Evolutionary conservation across 2,797 vertebrate species (phyloP), one percentile per base, ranked within the genome.

Genomic region (Halcyon badia): DNA sequence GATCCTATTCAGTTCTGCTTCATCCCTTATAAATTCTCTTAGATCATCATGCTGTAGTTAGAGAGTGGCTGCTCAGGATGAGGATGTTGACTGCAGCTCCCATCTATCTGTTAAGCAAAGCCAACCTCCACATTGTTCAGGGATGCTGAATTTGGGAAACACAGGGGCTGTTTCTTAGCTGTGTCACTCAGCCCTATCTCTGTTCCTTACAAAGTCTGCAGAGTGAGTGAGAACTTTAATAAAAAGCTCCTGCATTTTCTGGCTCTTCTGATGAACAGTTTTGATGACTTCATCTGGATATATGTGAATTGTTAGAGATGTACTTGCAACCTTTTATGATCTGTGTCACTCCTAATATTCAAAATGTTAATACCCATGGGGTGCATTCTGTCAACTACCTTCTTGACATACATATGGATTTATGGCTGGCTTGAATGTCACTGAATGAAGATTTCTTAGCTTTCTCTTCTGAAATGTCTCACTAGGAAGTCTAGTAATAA

Each of bases 311-410:
- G 21, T 56, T 71, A 62, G 58, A 91, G 37, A 31, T 11, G 1
- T 39, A 30, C 44, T 93, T 96, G 48, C 14, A 95, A n/a, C 21
- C 57, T 93, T 92, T 82, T 68, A 26, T 79, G 56, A 52, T 97
- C 86, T 80, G 7, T 93, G 37, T 93, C 62, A 76, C 78, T 96
- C 65, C 92, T 95, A 64, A 75, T 87, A 71, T 66, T 90, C 46
- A 72, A 83, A 87, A 58, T n/a, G 41, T 31, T 78, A 28, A 51
- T 44, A 96, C 65, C 60, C 31, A 81, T 86, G 33, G 87, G 52
- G 81, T 91, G 26, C 51, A 76, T 41, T 88, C 72, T 94, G 10
- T 93, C 87, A 90, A 89, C 49, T 65, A 46, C 10, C 39, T 79
- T 93, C 33, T 84, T 94, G 41, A 87, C 22, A 10, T 58, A 77